A percentile compares a stretch with the other conserved stretches of the same genome.
phyloP scores from a whole-genome alignment of 2,797 vertebrate genomes.

The Adelosebastes latens region DNA sequence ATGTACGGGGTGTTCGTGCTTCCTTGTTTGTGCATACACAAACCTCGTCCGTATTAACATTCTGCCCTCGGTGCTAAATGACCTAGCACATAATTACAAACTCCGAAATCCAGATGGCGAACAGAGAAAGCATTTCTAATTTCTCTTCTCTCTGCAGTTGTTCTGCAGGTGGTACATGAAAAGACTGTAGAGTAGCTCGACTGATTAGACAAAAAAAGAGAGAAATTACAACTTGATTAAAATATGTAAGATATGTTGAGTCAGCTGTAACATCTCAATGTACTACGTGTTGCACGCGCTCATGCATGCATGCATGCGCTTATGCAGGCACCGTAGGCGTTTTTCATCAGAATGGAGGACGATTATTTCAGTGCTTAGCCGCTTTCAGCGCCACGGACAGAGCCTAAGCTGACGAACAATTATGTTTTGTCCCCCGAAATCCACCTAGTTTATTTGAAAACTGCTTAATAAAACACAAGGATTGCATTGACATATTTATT shows the following conservation, averaged over 20 bases:
- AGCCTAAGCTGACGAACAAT: background rate
- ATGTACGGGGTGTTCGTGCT: background rate
- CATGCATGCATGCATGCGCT: background rate
- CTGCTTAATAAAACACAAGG: background rate
- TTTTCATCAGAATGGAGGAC: background rate
- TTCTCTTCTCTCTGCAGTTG: constrained; percentile 1
- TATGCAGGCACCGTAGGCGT: background rate
- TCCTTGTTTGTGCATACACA: constrained; percentile 25
- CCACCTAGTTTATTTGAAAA: background rate
- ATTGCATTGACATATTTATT: background rate
- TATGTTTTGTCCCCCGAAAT: rapidly evolving
- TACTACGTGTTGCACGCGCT: background rate
- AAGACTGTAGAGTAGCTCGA: background rate
- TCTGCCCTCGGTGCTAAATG: constrained; percentile 55
- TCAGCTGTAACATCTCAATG: background rate
- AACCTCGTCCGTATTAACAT: constrained; percentile 46
- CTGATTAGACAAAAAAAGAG: background rate
- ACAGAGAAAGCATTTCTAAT: constrained; percentile 32
- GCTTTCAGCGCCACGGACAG: too few species aligned
- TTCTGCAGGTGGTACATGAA: background rate
- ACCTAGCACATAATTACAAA: constrained; percentile 61
- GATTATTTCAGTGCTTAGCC: background rate
- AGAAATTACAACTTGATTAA: background rate
- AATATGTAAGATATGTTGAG: background rate
- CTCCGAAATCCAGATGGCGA: constrained; percentile 64